Base-by-base conservation (phyloP, 2,888 invertebrate species). In the Trisateles emortualis region DNA sequence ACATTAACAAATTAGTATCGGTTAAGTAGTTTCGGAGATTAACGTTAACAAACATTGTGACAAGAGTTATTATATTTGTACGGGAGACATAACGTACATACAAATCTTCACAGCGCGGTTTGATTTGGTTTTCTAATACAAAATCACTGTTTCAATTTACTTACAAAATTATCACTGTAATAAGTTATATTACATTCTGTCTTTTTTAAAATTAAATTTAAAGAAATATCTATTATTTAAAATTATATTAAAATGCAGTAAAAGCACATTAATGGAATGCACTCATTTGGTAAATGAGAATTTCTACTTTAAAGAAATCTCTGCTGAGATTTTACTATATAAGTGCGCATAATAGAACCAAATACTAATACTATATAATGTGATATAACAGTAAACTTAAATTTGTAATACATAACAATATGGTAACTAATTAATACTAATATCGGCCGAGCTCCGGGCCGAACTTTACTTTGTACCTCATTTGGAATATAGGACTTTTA, bases 341-440 rank as follows among this genome's bases (percentile, higher is more conserved):
- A 8, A 26, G 13, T 14, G 3, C 24, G 19, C 43, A 50, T 45
- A 43, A 47, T 56, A 57, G 50, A 51, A 60, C 70, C 68, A 39
- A 40, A n/a, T 30, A 26, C 38, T 41, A 59, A 58, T 52, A 53
- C 30, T 55, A 51, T 46, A 48, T n/a, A n/a, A n/a, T 55, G 36
- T 36, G 46, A 51, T 24, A 59, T 59, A 74, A 74, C 58, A 68
- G 39, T 58, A 54, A 56, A 42, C 59, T 57, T 64, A 68, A 67
- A 59, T 49, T 57, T 39, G 44, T 65, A 65, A 74, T 70, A 71
- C 56, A 67, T 64, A 70, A 76, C 60, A 69, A 75, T 70, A 74
- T 81, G 81, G 81, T 85, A 85, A 84, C 84, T 76, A 69, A 74
- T 68, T 79, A 83, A 83, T 84, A 84, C 83, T 83, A 77, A 65